Evolutionary conservation across 1,140 invertebrate species (phyloP).

Genomic region (Cyphomyrmex costatus): DNA sequence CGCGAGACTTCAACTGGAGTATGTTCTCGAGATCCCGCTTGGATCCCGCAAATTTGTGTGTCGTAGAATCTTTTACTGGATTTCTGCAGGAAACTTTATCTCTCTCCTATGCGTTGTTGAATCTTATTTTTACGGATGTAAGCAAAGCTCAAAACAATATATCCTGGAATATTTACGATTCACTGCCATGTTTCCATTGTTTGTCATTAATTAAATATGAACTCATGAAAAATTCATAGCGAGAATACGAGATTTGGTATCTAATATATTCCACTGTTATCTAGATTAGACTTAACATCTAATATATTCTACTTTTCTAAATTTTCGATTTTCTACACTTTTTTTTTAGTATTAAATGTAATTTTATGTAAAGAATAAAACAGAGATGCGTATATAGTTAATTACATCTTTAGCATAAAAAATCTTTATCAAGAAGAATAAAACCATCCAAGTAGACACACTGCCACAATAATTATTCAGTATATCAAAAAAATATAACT

Average conservation of each 20-base stretch:
- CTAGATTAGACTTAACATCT: neutral
- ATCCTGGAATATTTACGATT: slow-evolving; percentile 37
- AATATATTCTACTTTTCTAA: neutral
- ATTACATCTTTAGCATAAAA: neutral
- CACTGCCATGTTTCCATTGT: neutral
- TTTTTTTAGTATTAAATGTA: too few relatives aligned
- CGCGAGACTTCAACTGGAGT: slow-evolving; percentile 34
- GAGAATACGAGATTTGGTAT: neutral
- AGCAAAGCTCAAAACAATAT: slow-evolving; percentile 43
- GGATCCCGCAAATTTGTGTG: slow-evolving; percentile 56
- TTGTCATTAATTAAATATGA: slow-evolving; percentile 36
- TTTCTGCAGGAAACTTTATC: slow-evolving; percentile 48
- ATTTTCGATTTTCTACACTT: neutral
- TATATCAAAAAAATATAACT: neutral
- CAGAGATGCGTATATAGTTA: neutral
- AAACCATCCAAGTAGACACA: neutral
- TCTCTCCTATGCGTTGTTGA: neutral
- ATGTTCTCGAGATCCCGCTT: slow-evolving; percentile 43
- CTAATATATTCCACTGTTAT: neutral
- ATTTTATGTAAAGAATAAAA: neutral
- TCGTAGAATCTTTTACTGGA: slow-evolving; percentile 39
- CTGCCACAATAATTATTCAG: neutral
- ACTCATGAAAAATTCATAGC: slow-evolving; percentile 38
- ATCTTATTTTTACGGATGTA: slow-evolving; percentile 37
- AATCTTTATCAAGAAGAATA: neutral